Percentiles rank a stretch among this genome's conserved stretches.
phyloP scores from a whole-genome alignment of 1,140 invertebrate genomes.

The Trichonephila clavata region DNA sequence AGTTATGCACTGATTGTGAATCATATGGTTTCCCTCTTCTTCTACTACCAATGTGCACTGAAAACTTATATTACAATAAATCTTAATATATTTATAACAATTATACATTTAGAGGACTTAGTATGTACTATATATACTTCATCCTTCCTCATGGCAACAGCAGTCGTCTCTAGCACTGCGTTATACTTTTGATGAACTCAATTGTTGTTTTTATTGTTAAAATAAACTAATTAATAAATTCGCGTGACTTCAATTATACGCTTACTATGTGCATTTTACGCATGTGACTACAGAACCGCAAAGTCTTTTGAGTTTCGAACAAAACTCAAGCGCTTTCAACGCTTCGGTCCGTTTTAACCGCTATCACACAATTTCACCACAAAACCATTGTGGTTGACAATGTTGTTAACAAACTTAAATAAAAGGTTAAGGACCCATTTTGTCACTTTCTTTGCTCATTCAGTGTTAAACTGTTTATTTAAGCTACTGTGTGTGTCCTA shows the following conservation, averaged over 20 bases:
- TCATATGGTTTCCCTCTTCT: no score
- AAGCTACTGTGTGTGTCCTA: no score
- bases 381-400: conserved; percentile 26
- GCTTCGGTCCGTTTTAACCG: not conserved
- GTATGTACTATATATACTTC: no score
- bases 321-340: not conserved
- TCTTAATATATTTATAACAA: no score
- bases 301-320: not conserved
- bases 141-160: no score
- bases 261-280: not conserved
- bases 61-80: no score
- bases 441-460: not conserved
- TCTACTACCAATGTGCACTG: no score
- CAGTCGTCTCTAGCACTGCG: no score
- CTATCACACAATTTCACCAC: not conserved
- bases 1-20: no score
- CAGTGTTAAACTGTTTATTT: not conserved
- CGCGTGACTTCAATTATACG: conserved; percentile 3
- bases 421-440: conserved; percentile 1
- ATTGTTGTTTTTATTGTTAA: not conserved
- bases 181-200: no score
- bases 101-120: no score
- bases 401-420: not conserved
- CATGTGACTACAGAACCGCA: conserved; percentile 5
- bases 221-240: not conserved